Conservation (phyloP, 2,888 invertebrate species). For the Rhorus exstirpatorius region DNA sequence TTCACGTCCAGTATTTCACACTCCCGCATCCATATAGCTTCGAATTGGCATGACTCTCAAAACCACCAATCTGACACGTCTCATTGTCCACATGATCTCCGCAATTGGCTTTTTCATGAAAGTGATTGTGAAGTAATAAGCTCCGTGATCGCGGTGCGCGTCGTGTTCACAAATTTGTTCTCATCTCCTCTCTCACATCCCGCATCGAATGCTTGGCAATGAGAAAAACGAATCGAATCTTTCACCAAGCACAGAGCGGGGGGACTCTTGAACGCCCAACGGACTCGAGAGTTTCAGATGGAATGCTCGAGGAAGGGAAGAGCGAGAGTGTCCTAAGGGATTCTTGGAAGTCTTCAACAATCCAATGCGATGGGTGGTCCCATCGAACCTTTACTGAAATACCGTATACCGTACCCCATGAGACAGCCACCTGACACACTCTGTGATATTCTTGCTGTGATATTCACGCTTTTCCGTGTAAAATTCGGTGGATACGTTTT, state of each 20-base stretch:
- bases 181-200: neutral
- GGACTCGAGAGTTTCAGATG: constrained; percentile 37
- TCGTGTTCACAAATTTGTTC: constrained; percentile 3
- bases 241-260: constrained; percentile 2
- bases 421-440: constrained; percentile 47
- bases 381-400: constrained; percentile 59
- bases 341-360: constrained; percentile 77
- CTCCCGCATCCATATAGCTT: neutral
- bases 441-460: constrained; percentile 29
- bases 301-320: constrained; percentile 35
- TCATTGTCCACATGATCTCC: neutral
- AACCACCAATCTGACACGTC: neutral
- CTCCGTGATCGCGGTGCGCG: too few species aligned
- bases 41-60: neutral
- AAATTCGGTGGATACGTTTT: constrained; percentile 30
- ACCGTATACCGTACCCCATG: constrained; percentile 23
- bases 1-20: neutral
- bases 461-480: constrained; percentile 46
- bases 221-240: constrained; percentile 44
- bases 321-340: constrained; percentile 71
- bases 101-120: constrained; percentile 1
- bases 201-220: constrained; percentile 17
- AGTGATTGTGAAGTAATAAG: too few species aligned
- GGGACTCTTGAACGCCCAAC: constrained; percentile 12
- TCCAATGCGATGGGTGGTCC: constrained; percentile 79